Conservation (phyloP, 2,888 invertebrate species). For the Sialis fuliginosa region DNA sequence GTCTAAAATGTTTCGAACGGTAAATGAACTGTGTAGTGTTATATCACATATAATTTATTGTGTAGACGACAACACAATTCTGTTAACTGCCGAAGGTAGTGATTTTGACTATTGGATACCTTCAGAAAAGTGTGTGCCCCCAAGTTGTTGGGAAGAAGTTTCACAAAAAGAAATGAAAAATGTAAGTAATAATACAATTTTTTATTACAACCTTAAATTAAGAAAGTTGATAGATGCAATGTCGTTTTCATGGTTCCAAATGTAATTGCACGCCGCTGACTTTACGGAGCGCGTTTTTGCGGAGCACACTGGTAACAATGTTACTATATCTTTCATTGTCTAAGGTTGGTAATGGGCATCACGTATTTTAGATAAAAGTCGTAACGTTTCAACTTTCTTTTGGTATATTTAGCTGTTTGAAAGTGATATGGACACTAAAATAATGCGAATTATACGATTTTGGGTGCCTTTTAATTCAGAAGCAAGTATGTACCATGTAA, state of each 20-base stretch:
- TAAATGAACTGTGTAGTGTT: slow-evolving; percentile 13
- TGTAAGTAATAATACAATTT: slow-evolving; percentile 8
- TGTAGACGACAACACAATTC: slow-evolving; percentile 15
- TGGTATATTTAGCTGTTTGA: too few species aligned
- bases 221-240: too few species aligned
- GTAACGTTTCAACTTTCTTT: too few species aligned
- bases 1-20: background rate
- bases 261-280: too few species aligned
- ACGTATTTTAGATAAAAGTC: too few species aligned
- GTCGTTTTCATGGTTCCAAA: too few species aligned
- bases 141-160: slow-evolving; percentile 14
- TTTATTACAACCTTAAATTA: too few species aligned
- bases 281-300: too few species aligned
- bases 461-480: slow-evolving; percentile 14
- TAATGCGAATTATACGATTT: slow-evolving; percentile 14
- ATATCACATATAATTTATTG: slow-evolving; percentile 17
- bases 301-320: too few species aligned
- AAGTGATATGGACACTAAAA: too few species aligned
- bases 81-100: slow-evolving; percentile 15
- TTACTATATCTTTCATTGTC: too few species aligned
- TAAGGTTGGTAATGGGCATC: too few species aligned
- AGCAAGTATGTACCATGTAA: slow-evolving; percentile 15
- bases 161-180: slow-evolving; percentile 16
- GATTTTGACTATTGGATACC: slow-evolving; percentile 20
- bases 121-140: slow-evolving; percentile 13